These are phyloP conservation scores for Psilopogon haemacephalus DNA, from an alignment of 2,113 vertebrate genomes.

Conservation along the genomic window DNA sequence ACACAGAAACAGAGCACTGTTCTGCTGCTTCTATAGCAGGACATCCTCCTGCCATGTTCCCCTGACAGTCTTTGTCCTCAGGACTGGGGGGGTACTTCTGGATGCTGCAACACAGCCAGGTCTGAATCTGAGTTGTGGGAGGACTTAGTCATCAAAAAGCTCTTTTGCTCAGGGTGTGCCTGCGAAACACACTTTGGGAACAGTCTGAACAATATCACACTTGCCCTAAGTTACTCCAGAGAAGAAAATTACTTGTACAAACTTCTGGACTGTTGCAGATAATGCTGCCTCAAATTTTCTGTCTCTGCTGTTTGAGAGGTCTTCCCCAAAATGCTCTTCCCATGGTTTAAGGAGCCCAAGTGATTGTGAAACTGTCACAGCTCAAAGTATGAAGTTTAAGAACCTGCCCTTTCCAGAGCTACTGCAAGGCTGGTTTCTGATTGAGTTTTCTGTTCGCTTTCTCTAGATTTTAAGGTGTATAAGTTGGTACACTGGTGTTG, in stretches of 20 bases:
- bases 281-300: neutral
- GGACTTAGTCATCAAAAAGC: neutral
- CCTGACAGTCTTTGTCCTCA: neutral
- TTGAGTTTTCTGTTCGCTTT: neutral
- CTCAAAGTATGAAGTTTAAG: neutral
- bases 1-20: neutral
- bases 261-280: neutral
- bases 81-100: neutral
- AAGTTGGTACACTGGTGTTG: neutral
- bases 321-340: neutral
- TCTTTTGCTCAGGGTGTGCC: neutral
- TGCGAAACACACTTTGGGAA: neutral
- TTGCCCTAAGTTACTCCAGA: neutral
- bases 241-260: neutral
- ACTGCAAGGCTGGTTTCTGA: neutral
- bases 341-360: neutral
- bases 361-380: neutral
- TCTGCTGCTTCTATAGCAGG: neutral
- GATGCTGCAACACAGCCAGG: neutral
- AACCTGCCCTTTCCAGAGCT: neutral
- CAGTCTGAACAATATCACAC: neutral
- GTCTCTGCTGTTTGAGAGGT: neutral
- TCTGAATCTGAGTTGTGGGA: neutral
- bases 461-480: neutral
- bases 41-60: neutral